These are phyloP conservation scores for Arvicola amphibius DNA, from an alignment of 2,797 vertebrate species.

Conservation along the genomic window DNA sequence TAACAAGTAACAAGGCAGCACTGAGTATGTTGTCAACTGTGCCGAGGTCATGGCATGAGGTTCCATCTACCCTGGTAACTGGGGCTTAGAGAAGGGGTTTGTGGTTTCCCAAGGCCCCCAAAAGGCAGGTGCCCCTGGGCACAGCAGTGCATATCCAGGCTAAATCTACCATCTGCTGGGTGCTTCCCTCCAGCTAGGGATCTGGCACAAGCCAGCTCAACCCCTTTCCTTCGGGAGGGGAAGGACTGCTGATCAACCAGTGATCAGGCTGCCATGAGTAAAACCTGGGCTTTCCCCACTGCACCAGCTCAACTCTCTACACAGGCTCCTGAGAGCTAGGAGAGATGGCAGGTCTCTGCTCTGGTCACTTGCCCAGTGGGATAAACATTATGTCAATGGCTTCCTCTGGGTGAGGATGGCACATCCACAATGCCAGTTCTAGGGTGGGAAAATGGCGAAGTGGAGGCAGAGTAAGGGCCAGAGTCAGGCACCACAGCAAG, in stretches of 20 bases:
- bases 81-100: neutral
- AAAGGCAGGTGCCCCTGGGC: neutral
- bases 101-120: neutral
- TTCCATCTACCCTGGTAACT: fast-evolving
- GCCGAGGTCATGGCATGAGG: neutral
- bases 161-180: neutral
- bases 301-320: neutral
- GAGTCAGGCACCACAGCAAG: neutral
- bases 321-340: no score
- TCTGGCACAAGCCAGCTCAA: neutral
- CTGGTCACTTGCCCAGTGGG: neutral
- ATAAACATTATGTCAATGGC: neutral
- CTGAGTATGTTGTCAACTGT: fast-evolving
- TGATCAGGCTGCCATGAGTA: neutral
- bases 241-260: neutral
- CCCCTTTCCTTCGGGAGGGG: neutral
- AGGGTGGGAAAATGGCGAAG: no score
- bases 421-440: neutral
- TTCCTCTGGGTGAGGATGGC: neutral
- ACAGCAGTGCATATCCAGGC: neutral
- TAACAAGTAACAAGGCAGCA: no score
- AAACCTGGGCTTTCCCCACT: neutral
- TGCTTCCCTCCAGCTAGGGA: neutral
- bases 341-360: fast-evolving
- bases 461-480: neutral